phyloP scores from a whole-genome alignment of 2,888 invertebrate species.

The Ornithoptera priamus region DNA sequence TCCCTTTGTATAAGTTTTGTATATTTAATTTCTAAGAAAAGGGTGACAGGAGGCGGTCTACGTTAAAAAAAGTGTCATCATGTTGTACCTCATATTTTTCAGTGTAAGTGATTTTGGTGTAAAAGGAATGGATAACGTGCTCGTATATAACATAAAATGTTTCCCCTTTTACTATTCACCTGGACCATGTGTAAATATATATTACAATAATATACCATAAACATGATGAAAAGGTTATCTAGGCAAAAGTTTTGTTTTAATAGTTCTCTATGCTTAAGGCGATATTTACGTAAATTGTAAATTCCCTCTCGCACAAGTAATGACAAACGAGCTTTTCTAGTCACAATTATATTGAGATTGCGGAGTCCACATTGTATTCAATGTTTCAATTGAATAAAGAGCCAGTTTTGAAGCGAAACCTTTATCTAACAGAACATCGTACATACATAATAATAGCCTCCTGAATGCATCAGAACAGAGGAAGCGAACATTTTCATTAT shows the following conservation, averaged over 20 bases:
- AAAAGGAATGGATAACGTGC: no score
- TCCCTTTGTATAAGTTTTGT: no score
- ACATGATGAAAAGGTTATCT: no score
- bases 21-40: no score
- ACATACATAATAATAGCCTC: constrained; percentile 41
- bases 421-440: constrained; percentile 34
- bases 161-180: no score
- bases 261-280: neutral
- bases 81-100: no score
- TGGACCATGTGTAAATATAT: no score
- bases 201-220: no score
- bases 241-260: neutral
- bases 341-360: constrained; percentile 26
- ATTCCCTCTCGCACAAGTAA: constrained; percentile 20
- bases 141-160: no score
- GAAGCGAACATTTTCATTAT: constrained; percentile 5
- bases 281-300: constrained; percentile 2
- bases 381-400: constrained; percentile 29
- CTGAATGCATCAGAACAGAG: constrained; percentile 40
- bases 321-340: constrained; percentile 26
- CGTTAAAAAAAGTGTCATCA: neutral
- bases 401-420: constrained; percentile 26
- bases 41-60: neutral
- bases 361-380: constrained; percentile 28
- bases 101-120: no score